Evolutionary conservation across 1,140 invertebrate species (phyloP).

Genomic region (Bombyx mandarina): DNA sequence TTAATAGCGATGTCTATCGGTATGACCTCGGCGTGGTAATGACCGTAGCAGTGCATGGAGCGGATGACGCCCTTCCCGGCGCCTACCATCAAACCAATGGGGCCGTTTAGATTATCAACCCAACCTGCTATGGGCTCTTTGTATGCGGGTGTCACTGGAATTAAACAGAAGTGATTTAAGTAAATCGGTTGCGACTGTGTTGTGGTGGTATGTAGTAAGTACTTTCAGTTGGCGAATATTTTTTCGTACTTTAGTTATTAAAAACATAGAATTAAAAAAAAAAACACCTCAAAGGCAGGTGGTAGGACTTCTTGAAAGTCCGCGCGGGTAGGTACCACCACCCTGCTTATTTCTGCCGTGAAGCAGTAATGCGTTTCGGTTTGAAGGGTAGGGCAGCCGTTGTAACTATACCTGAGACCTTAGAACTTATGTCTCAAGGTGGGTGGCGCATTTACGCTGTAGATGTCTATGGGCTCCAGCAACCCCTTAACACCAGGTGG

Average conservation of each 20-base stretch:
- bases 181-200: not conserved
- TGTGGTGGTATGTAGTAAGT: not conserved
- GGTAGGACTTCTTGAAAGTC: too few relatives aligned
- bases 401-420: too few relatives aligned
- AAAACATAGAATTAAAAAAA: not conserved
- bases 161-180: not conserved
- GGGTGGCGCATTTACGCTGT: too few relatives aligned
- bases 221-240: not conserved
- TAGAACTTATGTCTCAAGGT: too few relatives aligned
- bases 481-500: too few relatives aligned
- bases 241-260: too few relatives aligned
- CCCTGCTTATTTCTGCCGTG: too few relatives aligned
- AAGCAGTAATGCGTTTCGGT: too few relatives aligned
- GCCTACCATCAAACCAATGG: conserved; percentile 80
- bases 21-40: conserved; percentile 83
- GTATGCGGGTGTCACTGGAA: conserved; percentile 71
- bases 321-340: too few relatives aligned
- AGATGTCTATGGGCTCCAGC: too few relatives aligned
- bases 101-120: conserved; percentile 93
- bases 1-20: conserved; percentile 89
- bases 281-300: not conserved
- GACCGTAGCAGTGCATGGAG: conserved; percentile 80
- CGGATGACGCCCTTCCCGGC: conserved; percentile 86
- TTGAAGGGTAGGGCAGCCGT: too few relatives aligned
- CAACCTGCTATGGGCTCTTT: conserved; percentile 77